A percentile compares a stretch with the other conserved stretches of the same genome.
Evolutionary conservation across 2,888 invertebrate species (phyloP).

Genomic region (Norana najaformis): DNA sequence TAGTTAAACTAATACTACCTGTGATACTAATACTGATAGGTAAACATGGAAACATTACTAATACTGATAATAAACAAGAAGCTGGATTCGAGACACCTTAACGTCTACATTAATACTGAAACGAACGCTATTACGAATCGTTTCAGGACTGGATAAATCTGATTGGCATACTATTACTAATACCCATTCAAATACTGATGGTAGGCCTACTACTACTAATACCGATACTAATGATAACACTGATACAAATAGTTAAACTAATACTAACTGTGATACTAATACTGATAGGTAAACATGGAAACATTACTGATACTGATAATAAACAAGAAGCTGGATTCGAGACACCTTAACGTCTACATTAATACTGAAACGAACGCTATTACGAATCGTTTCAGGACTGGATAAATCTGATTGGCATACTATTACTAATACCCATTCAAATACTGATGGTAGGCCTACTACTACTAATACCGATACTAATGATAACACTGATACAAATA

Average conservation of each 20-base stretch:
- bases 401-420: neutral
- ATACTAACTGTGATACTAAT: neutral
- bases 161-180: too few relatives aligned
- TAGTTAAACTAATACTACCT: neutral
- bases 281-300: neutral
- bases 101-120: too few relatives aligned
- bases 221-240: too few relatives aligned
- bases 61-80: neutral
- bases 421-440: neutral
- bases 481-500: neutral
- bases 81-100: too few relatives aligned
- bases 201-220: too few relatives aligned
- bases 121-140: too few relatives aligned
- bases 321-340: too few relatives aligned
- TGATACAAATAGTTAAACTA: constrained; percentile 7
- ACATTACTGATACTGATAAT: neutral
- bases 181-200: too few relatives aligned
- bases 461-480: neutral
- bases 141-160: too few relatives aligned
- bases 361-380: neutral
- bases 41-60: neutral
- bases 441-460: neutral
- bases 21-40: neutral
- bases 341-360: neutral
- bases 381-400: too few relatives aligned